phyloP scores from a whole-genome alignment of 2,888 invertebrate genomes.

The Cheilosia soror region DNA sequence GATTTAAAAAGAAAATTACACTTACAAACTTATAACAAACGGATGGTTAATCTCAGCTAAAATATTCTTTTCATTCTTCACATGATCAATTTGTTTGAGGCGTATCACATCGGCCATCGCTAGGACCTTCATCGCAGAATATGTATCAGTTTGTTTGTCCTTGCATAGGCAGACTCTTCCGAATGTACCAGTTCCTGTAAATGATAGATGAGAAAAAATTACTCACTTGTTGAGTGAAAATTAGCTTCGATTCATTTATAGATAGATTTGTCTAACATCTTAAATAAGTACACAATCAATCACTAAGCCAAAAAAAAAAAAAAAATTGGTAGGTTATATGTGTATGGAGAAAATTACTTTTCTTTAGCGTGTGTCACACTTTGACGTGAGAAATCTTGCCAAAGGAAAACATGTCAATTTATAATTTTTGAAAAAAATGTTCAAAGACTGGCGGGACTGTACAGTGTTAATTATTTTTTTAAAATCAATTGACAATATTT shows the following conservation, averaged over 20 bases:
- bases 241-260: not conserved
- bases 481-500: slow-evolving; percentile 47
- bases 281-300: not conserved
- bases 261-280: slow-evolving; percentile 33
- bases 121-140: slow-evolving; percentile 97
- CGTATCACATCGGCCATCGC: slow-evolving; percentile 97
- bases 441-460: slow-evolving; percentile 27
- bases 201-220: slow-evolving; percentile 75
- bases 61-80: slow-evolving; percentile 98
- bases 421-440: slow-evolving; percentile 10
- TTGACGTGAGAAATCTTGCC: slow-evolving; percentile 56
- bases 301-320: not conserved
- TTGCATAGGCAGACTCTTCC: slow-evolving; percentile 96
- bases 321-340: slow-evolving; percentile 1
- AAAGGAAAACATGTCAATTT: slow-evolving; percentile 68
- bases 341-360: slow-evolving; percentile 18
- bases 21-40: slow-evolving; percentile 97
- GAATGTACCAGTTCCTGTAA: slow-evolving; percentile 96
- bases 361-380: slow-evolving; percentile 72
- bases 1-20: slow-evolving; percentile 64
- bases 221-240: slow-evolving; percentile 17
- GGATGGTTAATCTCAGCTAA: slow-evolving; percentile 96
- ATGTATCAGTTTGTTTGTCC: slow-evolving; percentile 91
- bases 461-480: slow-evolving; percentile 6
- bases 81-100: slow-evolving; percentile 98